These are phyloP conservation scores for Lipophrys pholis DNA, from an alignment of 2,113 vertebrate genomes.

Conservation along the genomic window DNA sequence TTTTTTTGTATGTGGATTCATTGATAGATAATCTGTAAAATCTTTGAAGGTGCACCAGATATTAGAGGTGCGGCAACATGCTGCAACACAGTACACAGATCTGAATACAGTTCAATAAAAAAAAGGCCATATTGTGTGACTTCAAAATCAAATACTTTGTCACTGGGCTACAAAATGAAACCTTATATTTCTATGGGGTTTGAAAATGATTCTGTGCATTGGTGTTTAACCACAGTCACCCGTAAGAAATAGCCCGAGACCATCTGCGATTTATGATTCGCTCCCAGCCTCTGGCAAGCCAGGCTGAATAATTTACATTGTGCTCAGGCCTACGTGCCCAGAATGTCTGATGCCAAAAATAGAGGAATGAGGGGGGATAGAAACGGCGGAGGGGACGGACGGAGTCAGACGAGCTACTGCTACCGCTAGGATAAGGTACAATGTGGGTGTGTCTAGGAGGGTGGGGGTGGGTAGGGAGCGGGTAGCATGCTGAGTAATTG, in stretches of 20 bases:
- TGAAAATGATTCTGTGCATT: conserved; percentile 78
- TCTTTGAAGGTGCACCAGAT: conserved; percentile 61
- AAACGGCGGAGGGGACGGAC: conserved; percentile 37
- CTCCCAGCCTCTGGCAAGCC: conserved; percentile 82
- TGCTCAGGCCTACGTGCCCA: conserved; percentile 82
- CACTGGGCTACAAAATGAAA: conserved; percentile 68
- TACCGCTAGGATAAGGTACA: conserved; percentile 51
- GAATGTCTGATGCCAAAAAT: conserved; percentile 82
- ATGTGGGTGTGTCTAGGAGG: conserved; percentile 62
- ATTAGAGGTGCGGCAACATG: conserved; percentile 12
- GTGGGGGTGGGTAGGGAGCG: conserved; percentile 10
- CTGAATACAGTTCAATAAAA: conserved; percentile 30
- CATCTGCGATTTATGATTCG: conserved; percentile 84
- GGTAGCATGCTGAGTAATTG: conserved; percentile 66
- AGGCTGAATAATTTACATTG: conserved; percentile 88
- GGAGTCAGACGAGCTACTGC: conserved; percentile 47
- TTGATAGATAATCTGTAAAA: conserved; percentile 50
- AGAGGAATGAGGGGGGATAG: conserved; percentile 55
- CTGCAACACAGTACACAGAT: conserved; percentile 29
- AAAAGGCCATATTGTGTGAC: conserved; percentile 23
- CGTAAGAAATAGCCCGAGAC: conserved; percentile 82
- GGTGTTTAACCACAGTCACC: conserved; percentile 85
- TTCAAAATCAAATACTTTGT: conserved; percentile 60
- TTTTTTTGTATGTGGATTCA: conserved; percentile 46
- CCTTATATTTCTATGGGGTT: conserved; percentile 77